phyloP scores from a whole-genome alignment of 2,888 invertebrate species.

The Metellina segmentata region DNA sequence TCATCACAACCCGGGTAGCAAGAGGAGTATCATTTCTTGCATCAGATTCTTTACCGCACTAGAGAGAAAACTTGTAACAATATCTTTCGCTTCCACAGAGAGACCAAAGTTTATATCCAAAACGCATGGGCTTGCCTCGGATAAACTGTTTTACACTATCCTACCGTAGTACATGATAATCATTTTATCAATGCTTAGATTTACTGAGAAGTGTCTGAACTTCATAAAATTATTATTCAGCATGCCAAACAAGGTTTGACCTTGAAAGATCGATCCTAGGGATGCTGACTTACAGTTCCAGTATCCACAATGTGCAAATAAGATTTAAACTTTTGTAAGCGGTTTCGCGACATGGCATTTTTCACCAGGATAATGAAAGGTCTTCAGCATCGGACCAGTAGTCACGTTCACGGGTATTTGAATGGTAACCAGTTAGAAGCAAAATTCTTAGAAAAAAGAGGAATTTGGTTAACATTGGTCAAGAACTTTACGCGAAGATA shows the following conservation, averaged over 20 bases:
- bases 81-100: slow-evolving; percentile 49
- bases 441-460: slow-evolving; percentile 17
- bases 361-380: slow-evolving; percentile 27
- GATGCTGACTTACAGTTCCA: slow-evolving; percentile 6
- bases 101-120: slow-evolving; percentile 55
- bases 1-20: no score
- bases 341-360: slow-evolving; percentile 20
- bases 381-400: slow-evolving; percentile 45
- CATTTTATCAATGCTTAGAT: slow-evolving; percentile 60
- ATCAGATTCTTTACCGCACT: no score
- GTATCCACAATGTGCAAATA: slow-evolving; percentile 32
- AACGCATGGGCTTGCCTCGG: slow-evolving; percentile 41
- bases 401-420: slow-evolving; percentile 41
- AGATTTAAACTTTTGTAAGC: slow-evolving; percentile 42
- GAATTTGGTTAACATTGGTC: slow-evolving; percentile 33
- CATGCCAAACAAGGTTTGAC: background rate
- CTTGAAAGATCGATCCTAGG: slow-evolving; percentile 27
- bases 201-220: slow-evolving; percentile 48
- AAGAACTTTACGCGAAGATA: no score
- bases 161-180: slow-evolving; percentile 41
- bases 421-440: slow-evolving; percentile 41
- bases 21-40: no score
- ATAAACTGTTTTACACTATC: slow-evolving; percentile 54
- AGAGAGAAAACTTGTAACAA: no score
- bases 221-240: slow-evolving; percentile 35